Conservation (phyloP, 2,797 vertebrate species). For the Neoniphon sammara region DNA sequence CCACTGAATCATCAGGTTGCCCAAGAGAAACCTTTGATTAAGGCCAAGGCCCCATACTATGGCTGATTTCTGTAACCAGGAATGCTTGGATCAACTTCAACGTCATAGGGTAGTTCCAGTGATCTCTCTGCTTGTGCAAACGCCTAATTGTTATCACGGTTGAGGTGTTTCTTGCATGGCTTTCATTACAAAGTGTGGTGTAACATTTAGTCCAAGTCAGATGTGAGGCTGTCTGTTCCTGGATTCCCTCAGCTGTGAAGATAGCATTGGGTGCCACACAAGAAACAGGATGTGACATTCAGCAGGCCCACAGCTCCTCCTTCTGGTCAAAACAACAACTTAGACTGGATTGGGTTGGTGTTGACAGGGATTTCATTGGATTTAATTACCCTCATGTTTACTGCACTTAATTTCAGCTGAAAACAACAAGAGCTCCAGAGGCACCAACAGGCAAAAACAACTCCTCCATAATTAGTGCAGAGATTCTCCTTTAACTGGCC, state of each 20-base stretch:
- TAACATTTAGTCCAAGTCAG: conserved; percentile 4
- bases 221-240: not conserved
- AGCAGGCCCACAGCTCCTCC: conserved; percentile 45
- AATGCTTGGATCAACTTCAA: not conserved
- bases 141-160: not conserved
- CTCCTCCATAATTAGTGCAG: not conserved
- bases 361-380: not conserved
- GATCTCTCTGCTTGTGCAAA: not conserved
- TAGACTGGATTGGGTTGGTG: not conserved
- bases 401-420: not conserved
- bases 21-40: too few relatives aligned
- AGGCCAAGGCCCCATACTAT: not conserved
- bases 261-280: conserved; percentile 5
- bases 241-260: not conserved
- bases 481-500: not conserved
- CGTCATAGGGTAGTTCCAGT: not conserved
- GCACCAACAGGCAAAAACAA: too few relatives aligned
- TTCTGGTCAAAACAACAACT: conserved; percentile 27
- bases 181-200: not conserved
- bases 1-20: too few relatives aligned
- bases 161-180: not conserved
- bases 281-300: not conserved
- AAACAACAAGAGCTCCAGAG: not conserved
- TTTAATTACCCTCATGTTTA: conserved; percentile 12
- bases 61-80: not conserved